These are phyloP conservation scores for Vulpes lagopus DNA, from an alignment of 2,113 vertebrate genomes.

Conservation along the genomic window DNA sequence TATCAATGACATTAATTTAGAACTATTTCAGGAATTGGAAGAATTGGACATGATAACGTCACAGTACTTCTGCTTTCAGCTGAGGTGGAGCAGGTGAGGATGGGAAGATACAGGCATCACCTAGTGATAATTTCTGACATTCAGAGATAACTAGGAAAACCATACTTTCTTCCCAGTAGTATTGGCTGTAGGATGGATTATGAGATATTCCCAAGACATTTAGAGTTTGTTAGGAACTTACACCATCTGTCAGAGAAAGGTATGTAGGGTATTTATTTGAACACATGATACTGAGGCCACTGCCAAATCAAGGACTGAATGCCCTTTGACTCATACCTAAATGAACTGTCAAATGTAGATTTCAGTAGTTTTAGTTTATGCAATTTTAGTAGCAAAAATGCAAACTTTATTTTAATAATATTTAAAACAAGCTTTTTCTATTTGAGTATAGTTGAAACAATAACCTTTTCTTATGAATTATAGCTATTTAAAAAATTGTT, in stretches of 20 bases:
- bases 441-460: background rate
- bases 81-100: background rate
- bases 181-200: constrained; percentile 5
- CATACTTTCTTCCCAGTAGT: background rate
- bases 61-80: background rate
- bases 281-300: background rate
- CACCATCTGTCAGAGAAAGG: constrained; percentile 62
- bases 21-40: constrained; percentile 13
- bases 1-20: background rate
- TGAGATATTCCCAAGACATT: constrained; percentile 30
- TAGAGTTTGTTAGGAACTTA: constrained; percentile 45
- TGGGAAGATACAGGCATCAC: background rate
- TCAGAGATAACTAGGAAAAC: constrained; percentile 41
- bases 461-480: background rate
- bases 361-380: background rate
- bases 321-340: constrained; percentile 28
- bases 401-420: constrained; percentile 48
- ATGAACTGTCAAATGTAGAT: background rate
- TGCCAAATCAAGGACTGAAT: background rate
- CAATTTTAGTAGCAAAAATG: background rate
- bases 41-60: background rate
- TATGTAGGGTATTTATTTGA: constrained; percentile 55
- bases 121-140: constrained; percentile 25
- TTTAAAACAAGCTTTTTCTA: background rate
- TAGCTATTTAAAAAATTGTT: background rate